Evolutionary conservation across 2,888 invertebrate genomes (phyloP), one percentile per base, ranked within the genome.

Genomic region (Leptinotarsa haldemani): DNA sequence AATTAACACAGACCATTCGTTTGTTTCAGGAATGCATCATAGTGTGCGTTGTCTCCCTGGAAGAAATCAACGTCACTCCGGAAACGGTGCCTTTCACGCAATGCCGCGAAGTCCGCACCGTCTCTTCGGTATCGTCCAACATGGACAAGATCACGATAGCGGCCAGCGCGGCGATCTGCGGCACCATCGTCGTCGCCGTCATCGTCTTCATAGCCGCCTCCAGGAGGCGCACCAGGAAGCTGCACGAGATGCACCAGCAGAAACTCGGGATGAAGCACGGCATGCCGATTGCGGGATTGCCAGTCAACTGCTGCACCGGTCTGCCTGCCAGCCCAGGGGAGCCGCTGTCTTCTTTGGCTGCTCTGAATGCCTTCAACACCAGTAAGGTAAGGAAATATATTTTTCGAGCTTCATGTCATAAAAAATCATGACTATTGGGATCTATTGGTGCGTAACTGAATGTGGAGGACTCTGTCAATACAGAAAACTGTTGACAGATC

Each of bases 111-210:
- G 94, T 97, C 72, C 92, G 96, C 77, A 96, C 96, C 3, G 94
- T 94, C 65, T 92, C 93, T 65, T 93, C 95, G 20, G 93, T 94
- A 65, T 93, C 95, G 69, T 94, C 95, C 71, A 95, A 96, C 88
- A 96, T 97, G 95, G 97, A 97, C 89, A 97, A 96, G 88, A 96
- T 97, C 84, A 97, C 97, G 69, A 97, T 97, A 83, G 96, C 95
- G 30, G 96, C 96, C 4, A 95, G 96, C 84, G 96, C 96, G 22
- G 96, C 96, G 73, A 97, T 97, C 84, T 97, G 97, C 87, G 95
- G 95, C 58, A 96, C 96, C 58, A 96, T 97, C 82, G 94, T 97
- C 74, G 92, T 96, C 64, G 97, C 96, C 0, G 95, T 97, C 73
- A 93, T 97, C 56, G 93, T 97, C 79, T 96, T 97, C 87, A 93